Percentiles rank a stretch among this genome's conserved stretches.
phyloP scores from a whole-genome alignment of 2,113 vertebrate genomes.

The Campylomormyrus tamandua region DNA sequence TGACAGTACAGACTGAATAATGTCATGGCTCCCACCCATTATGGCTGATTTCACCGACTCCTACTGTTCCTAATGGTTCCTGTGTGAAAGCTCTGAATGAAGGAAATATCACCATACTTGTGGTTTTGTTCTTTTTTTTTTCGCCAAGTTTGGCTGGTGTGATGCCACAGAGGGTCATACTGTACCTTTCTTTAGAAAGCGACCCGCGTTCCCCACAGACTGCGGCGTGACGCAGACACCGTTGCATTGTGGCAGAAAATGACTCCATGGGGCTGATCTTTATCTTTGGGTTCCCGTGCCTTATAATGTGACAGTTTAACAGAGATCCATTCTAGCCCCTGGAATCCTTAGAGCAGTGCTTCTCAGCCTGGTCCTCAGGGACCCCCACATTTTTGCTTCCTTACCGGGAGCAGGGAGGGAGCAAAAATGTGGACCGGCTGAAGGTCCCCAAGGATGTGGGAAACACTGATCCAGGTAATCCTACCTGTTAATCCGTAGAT shows the following conservation, averaged over 20 bases:
- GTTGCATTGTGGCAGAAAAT: background rate
- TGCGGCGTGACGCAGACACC: background rate
- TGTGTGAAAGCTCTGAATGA: background rate
- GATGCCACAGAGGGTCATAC: background rate
- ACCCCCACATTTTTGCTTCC: background rate
- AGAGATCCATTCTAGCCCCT: background rate
- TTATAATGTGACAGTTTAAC: background rate
- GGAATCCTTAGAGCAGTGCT: background rate
- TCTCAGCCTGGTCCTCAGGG: background rate
- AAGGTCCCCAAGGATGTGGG: background rate
- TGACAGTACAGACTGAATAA: background rate
- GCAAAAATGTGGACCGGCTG: too few relatives aligned
- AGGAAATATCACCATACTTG: background rate
- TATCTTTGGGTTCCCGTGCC: background rate
- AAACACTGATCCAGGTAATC: background rate
- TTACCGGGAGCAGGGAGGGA: background rate
- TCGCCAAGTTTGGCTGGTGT: background rate
- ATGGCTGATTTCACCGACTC: background rate
- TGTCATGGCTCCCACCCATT: background rate
- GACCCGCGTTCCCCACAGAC: background rate
- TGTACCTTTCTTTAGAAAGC: background rate
- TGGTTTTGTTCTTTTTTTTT: background rate
- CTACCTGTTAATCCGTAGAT: background rate
- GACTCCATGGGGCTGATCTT: background rate
- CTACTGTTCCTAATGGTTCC: background rate